Evolutionary conservation across 2,113 vertebrate species (phyloP).

Genomic region (Gallinago media): DNA sequence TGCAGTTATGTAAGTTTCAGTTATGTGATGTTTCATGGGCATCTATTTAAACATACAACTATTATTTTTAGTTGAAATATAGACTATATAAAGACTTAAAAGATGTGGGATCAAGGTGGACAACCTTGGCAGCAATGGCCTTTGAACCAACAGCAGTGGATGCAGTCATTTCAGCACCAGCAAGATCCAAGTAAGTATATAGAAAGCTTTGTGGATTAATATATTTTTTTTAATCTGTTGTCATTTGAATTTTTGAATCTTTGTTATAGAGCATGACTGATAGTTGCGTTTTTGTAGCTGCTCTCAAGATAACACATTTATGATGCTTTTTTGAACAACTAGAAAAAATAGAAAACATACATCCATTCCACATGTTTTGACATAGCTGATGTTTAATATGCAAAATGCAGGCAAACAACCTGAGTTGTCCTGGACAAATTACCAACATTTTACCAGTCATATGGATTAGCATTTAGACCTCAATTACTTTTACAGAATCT

Average conservation of each 20-base stretch:
- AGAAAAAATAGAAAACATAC: background rate
- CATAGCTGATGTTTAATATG: background rate
- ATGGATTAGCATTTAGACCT: background rate
- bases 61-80: conserved; percentile 75
- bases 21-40: conserved; percentile 58
- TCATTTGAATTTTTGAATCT: background rate
- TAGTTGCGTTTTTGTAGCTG: background rate
- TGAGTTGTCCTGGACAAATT: background rate
- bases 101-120: conserved; percentile 99
- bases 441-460: background rate
- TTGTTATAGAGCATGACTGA: background rate
- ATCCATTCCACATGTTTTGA: background rate
- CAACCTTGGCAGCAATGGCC: conserved; percentile 99
- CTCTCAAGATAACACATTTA: background rate
- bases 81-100: conserved; percentile 76
- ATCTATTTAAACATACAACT: conserved; percentile 69
- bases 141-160: conserved; percentile 98
- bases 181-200: conserved; percentile 93
- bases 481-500: background rate
- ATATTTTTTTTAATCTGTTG: background rate
- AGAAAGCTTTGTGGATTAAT: conserved; percentile 42
- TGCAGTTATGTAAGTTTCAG: conserved; percentile 66
- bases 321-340: background rate
- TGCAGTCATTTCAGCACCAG: conserved; percentile 99
- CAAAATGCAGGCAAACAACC: background rate